Conservation (phyloP, 2,888 invertebrate genomes). For the Philopedon plagiatum region DNA sequence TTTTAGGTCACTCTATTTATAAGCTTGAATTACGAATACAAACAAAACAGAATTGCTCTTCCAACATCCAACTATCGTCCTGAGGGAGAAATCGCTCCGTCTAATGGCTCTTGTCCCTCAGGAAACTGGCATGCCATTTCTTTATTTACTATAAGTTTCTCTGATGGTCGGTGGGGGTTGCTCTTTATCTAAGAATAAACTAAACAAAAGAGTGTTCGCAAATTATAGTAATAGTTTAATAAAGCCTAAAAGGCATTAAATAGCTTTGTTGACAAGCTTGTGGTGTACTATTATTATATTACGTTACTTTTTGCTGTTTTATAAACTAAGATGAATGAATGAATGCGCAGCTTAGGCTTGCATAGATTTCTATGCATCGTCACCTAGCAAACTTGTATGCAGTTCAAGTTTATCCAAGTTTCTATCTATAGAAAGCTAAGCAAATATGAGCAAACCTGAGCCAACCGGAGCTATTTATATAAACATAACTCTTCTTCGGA, state of each 20-base stretch:
- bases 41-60: conserved; percentile 40
- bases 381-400: no score
- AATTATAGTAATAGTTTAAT: background rate
- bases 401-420: no score
- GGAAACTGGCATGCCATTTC: conserved; percentile 39
- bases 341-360: no score
- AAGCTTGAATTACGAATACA: conserved; percentile 39
- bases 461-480: no score
- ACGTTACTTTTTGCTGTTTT: no score
- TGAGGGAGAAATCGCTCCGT: conserved; percentile 43
- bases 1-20: conserved; percentile 31
- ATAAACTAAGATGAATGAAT: no score
- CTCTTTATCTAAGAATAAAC: conserved; percentile 6
- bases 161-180: background rate
- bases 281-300: no score
- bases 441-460: no score
- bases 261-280: no score
- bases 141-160: conserved; percentile 39
- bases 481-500: no score
- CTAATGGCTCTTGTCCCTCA: conserved; percentile 47
- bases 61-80: conserved; percentile 33
- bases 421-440: no score
- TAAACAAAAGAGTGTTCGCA: background rate
- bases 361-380: no score
- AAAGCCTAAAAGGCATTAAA: background rate